These are phyloP conservation scores for Dinomys branickii DNA, from an alignment of 2,113 vertebrate genomes.

Conservation along the genomic window DNA sequence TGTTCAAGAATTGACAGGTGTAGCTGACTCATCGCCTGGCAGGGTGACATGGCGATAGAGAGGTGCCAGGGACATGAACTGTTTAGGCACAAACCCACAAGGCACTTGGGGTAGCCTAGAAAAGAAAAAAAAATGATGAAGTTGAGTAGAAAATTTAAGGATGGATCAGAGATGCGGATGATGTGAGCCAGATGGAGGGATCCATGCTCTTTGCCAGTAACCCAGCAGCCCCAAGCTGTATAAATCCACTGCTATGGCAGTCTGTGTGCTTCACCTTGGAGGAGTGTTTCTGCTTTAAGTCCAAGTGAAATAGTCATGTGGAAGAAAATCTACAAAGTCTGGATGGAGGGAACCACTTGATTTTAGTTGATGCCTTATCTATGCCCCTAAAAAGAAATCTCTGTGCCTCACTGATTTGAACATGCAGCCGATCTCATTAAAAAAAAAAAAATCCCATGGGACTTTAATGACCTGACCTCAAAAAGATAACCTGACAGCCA, in stretches of 20 bases:
- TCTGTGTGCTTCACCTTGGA: neutral
- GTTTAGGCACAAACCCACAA: neutral
- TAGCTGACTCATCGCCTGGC: neutral
- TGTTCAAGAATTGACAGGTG: neutral
- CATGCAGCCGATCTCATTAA: slow-evolving; percentile 78
- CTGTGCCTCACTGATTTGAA: slow-evolving; percentile 77
- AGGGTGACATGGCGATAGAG: fast-evolving
- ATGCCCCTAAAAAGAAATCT: slow-evolving; percentile 16
- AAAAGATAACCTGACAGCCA: slow-evolving; percentile 54
- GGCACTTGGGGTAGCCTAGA: neutral
- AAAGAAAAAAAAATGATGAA: neutral
- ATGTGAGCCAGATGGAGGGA: neutral
- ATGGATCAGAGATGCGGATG: neutral
- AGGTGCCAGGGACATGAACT: neutral
- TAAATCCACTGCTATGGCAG: neutral
- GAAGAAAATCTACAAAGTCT: neutral
- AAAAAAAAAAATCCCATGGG: slow-evolving; percentile 46
- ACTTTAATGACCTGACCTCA: slow-evolving; percentile 74
- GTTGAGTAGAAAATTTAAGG: neutral
- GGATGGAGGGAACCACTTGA: neutral
- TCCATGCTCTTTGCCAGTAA: neutral
- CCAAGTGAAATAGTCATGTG: neutral
- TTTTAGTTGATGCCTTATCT: neutral
- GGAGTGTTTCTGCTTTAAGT: slow-evolving; percentile 16
- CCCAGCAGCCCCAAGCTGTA: neutral